Evolutionary conservation across 2,797 vertebrate species (phyloP).

Genomic region (Megalops cyprinoides): DNA sequence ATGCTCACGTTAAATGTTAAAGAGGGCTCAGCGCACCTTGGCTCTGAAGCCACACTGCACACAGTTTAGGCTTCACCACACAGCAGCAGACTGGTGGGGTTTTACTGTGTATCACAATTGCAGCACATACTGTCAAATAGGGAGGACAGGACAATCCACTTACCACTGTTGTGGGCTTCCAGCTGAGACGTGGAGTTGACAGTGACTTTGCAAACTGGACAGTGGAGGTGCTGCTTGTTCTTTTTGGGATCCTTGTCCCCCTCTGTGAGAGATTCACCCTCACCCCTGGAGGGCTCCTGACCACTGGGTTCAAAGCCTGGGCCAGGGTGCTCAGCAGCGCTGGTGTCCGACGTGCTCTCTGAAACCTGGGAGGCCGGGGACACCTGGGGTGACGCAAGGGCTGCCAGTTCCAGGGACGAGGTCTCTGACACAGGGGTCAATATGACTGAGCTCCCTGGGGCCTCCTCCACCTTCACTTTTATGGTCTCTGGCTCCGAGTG

Average conservation of each 20-base stretch:
- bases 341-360: conserved; percentile 61
- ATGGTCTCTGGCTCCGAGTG: conserved; percentile 45
- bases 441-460: conserved; percentile 49
- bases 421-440: conserved; percentile 45
- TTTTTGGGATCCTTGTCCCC: conserved; percentile 68
- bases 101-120: background rate
- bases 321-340: conserved; percentile 41
- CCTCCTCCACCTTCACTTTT: conserved; percentile 51
- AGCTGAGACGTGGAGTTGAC: conserved; percentile 94
- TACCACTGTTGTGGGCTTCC: conserved; percentile 91
- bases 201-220: conserved; percentile 93
- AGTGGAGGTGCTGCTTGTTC: conserved; percentile 82
- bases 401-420: conserved; percentile 44
- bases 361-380: conserved; percentile 67
- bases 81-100: background rate
- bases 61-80: background rate
- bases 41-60: background rate
- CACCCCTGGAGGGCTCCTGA: conserved; percentile 52
- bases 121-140: background rate
- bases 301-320: conserved; percentile 29
- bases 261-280: conserved; percentile 47
- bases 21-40: background rate
- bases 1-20: background rate
- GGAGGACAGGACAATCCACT: conserved; percentile 32
- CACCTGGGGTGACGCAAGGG: conserved; percentile 52